A percentile compares a stretch with the other conserved stretches of the same genome.
phyloP scores from a whole-genome alignment of 2,888 invertebrate genomes.

The Calliscelio sp. region DNA sequence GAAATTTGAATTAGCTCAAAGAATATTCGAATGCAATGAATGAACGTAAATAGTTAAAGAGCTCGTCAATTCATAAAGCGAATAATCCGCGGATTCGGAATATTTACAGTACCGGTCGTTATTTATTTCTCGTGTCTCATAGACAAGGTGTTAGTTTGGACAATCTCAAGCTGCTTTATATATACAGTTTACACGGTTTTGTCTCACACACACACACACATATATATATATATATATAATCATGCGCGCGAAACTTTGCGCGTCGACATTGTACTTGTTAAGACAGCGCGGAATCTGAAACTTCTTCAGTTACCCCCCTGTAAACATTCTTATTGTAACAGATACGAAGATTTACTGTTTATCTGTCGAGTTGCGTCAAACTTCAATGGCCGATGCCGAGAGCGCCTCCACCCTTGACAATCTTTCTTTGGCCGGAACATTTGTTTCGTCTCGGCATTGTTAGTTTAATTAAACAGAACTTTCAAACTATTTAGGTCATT shows the following conservation, averaged over 20 bases:
- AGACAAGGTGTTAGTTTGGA: slow-evolving; percentile 42
- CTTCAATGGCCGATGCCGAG: slow-evolving; percentile 42
- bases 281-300: slow-evolving; percentile 61
- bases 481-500: slow-evolving; percentile 57
- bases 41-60: background rate
- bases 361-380: slow-evolving; percentile 53
- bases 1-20: too few relatives aligned
- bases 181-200: slow-evolving; percentile 62
- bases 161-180: slow-evolving; percentile 61
- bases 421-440: slow-evolving; percentile 34
- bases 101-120: slow-evolving; percentile 41
- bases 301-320: slow-evolving; percentile 54
- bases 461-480: slow-evolving; percentile 67
- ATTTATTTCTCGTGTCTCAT: slow-evolving; percentile 64
- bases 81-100: background rate
- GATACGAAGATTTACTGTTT: slow-evolving; percentile 54
- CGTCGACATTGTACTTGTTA: slow-evolving; percentile 64
- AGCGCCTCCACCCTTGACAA: too few relatives aligned
- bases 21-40: too few relatives aligned
- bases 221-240: slow-evolving; percentile 15
- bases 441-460: slow-evolving; percentile 51
- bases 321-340: slow-evolving; percentile 61
- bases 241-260: slow-evolving; percentile 51
- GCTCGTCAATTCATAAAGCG: background rate
- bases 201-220: too few relatives aligned